Base-by-base conservation (phyloP, 2,888 invertebrate genomes). In the Xestia rhomboidea region DNA sequence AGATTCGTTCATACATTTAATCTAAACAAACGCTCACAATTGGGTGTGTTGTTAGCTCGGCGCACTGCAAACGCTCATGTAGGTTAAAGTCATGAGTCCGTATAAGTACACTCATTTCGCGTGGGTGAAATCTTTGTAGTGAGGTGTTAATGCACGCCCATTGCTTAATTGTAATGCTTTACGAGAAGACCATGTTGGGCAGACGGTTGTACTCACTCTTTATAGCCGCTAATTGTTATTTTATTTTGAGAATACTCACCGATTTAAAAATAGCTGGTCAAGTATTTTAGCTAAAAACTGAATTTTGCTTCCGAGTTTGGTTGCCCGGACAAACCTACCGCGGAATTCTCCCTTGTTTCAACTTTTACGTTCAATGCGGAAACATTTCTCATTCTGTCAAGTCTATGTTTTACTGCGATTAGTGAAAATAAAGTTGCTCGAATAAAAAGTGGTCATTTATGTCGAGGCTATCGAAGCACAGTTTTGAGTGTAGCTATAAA, bases 141-240 rank as follows among this genome's bases (percentile, higher is more conserved):
- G 91, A 96, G 95, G 96, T 96, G 96, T 95, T 96, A 96, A 96
- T 96, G 95, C 91, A 95, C 91, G 93, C 92, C 93, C 93, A 95
- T 96, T 95, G 95, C 95, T 94, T 96, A 96, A 96, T 96, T 95
- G 96, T 96, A 95, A 95, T 94, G 90, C 95, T 95, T 95, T 95
- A 94, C 93, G 93, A 90, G 94, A 92, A 93, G 91, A 92, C 93
- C 94, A 94, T 96, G 94, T 94, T 95, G 91, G 92, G 93, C 87
- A 54, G 57, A 92, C 91, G 90, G 90, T 92, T 92, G 89, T 90
- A 89, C 87, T 84, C 89, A 88, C 87, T 91, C 92, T 94, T 95
- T 94, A 94, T 94, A 92, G 93, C 91, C 93, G 94, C 93, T 95
- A 94, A 96, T 95, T 94, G 93, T 91, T 93, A 90, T 92, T 93